Percentiles rank a stretch among this genome's conserved stretches.
Conservation (phyloP, 2,113 vertebrate genomes). For the Rhinogobius similis region DNA sequence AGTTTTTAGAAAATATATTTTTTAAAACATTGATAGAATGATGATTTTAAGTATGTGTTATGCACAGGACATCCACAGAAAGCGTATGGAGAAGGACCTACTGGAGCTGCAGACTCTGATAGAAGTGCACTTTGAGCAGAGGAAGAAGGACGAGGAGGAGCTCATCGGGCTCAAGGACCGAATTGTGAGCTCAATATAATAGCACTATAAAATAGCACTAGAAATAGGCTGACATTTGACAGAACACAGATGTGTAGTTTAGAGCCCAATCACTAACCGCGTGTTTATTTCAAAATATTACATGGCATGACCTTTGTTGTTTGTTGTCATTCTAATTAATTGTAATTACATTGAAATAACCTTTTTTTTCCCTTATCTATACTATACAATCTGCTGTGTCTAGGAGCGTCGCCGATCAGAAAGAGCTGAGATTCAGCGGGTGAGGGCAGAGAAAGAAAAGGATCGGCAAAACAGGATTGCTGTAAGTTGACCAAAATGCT, state of each 20-base stretch:
- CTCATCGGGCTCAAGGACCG: slow-evolving; percentile 91
- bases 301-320: neutral
- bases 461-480: slow-evolving; percentile 90
- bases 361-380: too few species aligned
- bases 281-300: neutral
- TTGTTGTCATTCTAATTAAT: neutral
- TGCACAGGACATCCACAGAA: slow-evolving; percentile 94
- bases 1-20: too few species aligned
- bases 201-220: neutral
- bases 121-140: slow-evolving; percentile 92
- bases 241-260: too few species aligned
- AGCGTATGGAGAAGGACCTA: slow-evolving; percentile 97
- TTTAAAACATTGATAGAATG: neutral
- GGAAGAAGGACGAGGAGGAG: slow-evolving; percentile 96
- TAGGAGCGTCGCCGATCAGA: slow-evolving; percentile 92
- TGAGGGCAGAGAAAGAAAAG: slow-evolving; percentile 91
- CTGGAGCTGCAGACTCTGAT: slow-evolving; percentile 95
- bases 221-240: too few species aligned
- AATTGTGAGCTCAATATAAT: slow-evolving; percentile 80
- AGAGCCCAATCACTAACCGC: too few species aligned
- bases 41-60: neutral
- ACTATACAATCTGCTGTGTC: neutral
- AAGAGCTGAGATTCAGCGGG: slow-evolving; percentile 92
- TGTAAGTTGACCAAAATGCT: slow-evolving; percentile 64
- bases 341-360: too few species aligned